Evolutionary conservation across 2,113 vertebrate genomes (phyloP).

Genomic region (Malurus cyaneus): DNA sequence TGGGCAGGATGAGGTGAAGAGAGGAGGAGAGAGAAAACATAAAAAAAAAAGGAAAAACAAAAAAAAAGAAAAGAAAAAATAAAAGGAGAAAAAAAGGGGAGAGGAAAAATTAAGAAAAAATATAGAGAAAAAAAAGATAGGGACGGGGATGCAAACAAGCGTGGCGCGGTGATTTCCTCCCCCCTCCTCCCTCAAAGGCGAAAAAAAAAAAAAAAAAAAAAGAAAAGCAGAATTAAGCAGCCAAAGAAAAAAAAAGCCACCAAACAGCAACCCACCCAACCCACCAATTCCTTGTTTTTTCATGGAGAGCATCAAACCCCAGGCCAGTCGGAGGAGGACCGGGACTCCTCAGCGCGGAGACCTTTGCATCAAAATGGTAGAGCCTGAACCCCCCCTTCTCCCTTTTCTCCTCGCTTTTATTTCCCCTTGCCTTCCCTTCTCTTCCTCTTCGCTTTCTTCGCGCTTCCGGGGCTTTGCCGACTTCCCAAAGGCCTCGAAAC

Average conservation of each 20-base stretch:
- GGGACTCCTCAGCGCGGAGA: conserved; percentile 78
- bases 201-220: neutral
- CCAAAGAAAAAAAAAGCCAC: neutral
- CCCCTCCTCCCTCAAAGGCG: neutral
- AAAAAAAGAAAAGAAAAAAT: fast-evolving
- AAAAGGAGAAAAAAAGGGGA: no score
- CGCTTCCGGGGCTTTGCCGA: neutral
- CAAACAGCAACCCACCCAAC: neutral
- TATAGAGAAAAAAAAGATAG: neutral
- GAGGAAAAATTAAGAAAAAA: neutral
- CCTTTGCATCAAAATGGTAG: conserved; percentile 84
- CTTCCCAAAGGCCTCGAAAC: neutral
- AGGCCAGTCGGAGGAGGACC: conserved; percentile 75
- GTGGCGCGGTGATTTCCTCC: neutral
- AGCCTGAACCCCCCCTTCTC: conserved; percentile 15
- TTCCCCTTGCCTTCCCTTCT: neutral
- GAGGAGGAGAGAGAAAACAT: neutral
- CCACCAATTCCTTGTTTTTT: conserved; percentile 56
- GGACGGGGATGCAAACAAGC: neutral
- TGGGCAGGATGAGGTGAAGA: conserved; percentile 33
- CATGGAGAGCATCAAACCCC: conserved; percentile 80
- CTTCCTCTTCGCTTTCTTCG: neutral
- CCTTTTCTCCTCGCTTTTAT: conserved; percentile 7
- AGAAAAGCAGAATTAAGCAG: fast-evolving
- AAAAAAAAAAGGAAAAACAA: no score